These are phyloP conservation scores for Heterodera filipjevi DNA, from an alignment of 2,888 invertebrate species.

Conservation along the genomic window DNA sequence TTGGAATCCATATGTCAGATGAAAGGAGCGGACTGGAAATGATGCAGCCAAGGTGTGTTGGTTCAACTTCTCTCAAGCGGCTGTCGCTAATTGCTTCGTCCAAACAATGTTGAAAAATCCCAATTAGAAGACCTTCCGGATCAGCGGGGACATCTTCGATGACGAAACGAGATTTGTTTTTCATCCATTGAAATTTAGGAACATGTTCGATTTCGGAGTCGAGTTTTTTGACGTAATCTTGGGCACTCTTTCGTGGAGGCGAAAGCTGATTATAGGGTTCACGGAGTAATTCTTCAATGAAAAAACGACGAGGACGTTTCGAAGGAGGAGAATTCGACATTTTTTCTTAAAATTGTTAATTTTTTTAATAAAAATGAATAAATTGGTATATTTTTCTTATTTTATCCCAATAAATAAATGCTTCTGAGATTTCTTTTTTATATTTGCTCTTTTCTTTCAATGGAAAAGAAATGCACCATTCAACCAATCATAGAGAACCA, in stretches of 20 bases:
- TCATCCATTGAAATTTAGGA: conserved; percentile 9
- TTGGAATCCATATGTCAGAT: conserved; percentile 17
- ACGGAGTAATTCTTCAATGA: conserved; percentile 10
- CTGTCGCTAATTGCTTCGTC: not conserved
- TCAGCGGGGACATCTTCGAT: not conserved
- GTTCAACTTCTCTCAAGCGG: not conserved
- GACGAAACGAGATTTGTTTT: not conserved
- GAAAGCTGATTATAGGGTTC: not conserved
- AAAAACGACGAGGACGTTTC: conserved; percentile 3
- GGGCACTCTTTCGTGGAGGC: not conserved
- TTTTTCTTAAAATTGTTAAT: not conserved
- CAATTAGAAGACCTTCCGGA: conserved; percentile 15
- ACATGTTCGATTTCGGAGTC: not conserved
- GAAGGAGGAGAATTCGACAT: conserved; percentile 6
- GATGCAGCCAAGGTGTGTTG: conserved; percentile 1
- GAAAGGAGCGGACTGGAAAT: not conserved
- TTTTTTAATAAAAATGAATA: no score
- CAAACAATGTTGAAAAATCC: conserved; percentile 13
- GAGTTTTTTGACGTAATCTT: conserved; percentile 5
- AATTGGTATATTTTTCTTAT: no score
- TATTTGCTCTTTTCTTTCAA: no score
- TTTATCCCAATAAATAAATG: no score
- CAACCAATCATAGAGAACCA: no score
- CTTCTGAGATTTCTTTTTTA: no score
- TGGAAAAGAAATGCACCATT: no score